Evolutionary conservation across 2,888 invertebrate genomes (phyloP).

Genomic region (Macropis europaea): DNA sequence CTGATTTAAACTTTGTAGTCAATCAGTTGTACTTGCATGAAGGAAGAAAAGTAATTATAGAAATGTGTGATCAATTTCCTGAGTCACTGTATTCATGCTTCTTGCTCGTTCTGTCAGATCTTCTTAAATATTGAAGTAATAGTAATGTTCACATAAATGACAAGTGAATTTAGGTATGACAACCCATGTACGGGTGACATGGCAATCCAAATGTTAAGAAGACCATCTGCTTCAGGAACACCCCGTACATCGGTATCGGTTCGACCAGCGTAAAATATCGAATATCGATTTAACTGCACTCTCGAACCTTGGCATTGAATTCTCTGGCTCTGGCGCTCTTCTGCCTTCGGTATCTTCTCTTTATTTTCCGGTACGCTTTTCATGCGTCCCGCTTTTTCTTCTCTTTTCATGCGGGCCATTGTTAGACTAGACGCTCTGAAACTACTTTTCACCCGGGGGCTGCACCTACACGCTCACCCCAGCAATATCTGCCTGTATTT

Average conservation of each 20-base stretch:
- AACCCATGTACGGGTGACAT: too few species aligned
- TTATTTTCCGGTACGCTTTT: slow-evolving; percentile 61
- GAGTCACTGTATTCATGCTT: too few species aligned
- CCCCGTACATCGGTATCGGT: neutral
- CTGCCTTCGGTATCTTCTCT: slow-evolving; percentile 54
- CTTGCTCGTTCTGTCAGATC: too few species aligned
- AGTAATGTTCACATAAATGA: too few species aligned
- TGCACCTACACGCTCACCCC: slow-evolving; percentile 26
- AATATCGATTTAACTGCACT: slow-evolving; percentile 55
- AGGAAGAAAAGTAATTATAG: too few species aligned
- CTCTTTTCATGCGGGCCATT: slow-evolving; percentile 56
- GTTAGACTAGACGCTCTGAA: slow-evolving; percentile 69
- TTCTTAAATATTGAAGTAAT: too few species aligned
- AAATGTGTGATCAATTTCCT: too few species aligned
- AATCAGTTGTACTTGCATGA: too few species aligned
- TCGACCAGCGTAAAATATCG: slow-evolving; percentile 41
- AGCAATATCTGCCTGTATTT: slow-evolving; percentile 43
- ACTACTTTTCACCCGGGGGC: slow-evolving; percentile 68
- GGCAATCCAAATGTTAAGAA: too few species aligned
- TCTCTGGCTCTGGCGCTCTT: slow-evolving; percentile 31
- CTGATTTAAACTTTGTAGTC: too few species aligned
- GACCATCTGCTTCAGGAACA: too few species aligned
- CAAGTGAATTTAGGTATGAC: too few species aligned
- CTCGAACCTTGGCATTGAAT: slow-evolving; percentile 64
- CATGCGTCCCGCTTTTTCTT: slow-evolving; percentile 49